A percentile compares a stretch with the other conserved stretches of the same genome.
phyloP scores from a whole-genome alignment of 1,140 invertebrate genomes.

The Zaprionus africanus region DNA sequence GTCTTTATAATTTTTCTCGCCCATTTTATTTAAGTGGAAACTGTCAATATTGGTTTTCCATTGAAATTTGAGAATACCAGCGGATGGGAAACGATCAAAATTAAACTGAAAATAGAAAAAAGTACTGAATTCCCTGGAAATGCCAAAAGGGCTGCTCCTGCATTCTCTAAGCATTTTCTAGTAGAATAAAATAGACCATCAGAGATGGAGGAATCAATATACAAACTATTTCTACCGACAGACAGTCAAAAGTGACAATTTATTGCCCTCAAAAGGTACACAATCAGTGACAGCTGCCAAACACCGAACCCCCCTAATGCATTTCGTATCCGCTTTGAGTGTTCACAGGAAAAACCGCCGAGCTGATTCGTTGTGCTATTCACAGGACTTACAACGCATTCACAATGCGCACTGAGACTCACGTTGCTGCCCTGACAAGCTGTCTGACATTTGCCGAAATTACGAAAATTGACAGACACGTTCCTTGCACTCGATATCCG shows the following conservation, averaged over 20 bases:
- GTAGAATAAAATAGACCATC: not conserved
- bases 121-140: not conserved
- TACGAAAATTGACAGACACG: slow-evolving; percentile 61
- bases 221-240: slow-evolving; percentile 3
- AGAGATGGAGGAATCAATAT: slow-evolving; percentile 10
- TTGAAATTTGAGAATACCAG: slow-evolving; percentile 62
- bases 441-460: slow-evolving; percentile 68
- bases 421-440: slow-evolving; percentile 52
- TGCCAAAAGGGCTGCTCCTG: not conserved
- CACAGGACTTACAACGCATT: slow-evolving; percentile 42
- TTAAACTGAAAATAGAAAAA: not conserved
- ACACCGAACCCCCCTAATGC: slow-evolving; percentile 47
- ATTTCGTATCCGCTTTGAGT: slow-evolving; percentile 43
- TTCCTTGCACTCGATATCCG: slow-evolving; percentile 70
- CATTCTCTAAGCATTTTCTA: not conserved
- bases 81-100: slow-evolving; percentile 33
- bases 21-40: slow-evolving; percentile 44
- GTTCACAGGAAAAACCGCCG: slow-evolving; percentile 36
- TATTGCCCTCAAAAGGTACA: slow-evolving; percentile 45
- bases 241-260: slow-evolving; percentile 45
- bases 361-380: slow-evolving; percentile 50
- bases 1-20: slow-evolving; percentile 48
- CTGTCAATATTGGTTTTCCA: slow-evolving; percentile 69
- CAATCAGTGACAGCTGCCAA: slow-evolving; percentile 65
- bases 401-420: slow-evolving; percentile 12